Evolutionary conservation across 1,140 invertebrate species (phyloP).

Genomic region (Anastrepha ludens): DNA sequence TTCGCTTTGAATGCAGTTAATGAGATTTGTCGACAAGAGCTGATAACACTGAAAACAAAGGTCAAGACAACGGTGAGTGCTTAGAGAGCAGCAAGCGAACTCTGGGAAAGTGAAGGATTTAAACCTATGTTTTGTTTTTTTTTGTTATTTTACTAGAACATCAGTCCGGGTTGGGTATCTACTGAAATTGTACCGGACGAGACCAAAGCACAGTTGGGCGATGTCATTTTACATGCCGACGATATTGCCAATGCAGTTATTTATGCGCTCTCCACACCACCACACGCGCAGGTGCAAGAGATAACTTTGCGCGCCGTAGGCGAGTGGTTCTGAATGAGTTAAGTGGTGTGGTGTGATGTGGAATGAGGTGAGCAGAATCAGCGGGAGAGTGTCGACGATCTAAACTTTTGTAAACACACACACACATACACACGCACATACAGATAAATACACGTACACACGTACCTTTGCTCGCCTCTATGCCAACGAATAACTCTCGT

Average conservation of each 20-base stretch:
- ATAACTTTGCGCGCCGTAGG: constrained; percentile 65
- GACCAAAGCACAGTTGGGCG: constrained; percentile 55
- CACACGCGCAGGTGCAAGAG: constrained; percentile 75
- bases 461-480: background rate
- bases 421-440: background rate
- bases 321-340: constrained; percentile 60
- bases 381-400: too few relatives aligned
- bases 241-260: constrained; percentile 78
- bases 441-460: background rate
- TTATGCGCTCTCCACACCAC: constrained; percentile 78
- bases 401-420: too few relatives aligned
- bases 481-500: background rate
- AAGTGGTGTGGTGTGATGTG: background rate
- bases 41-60: constrained; percentile 72
- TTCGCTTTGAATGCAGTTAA: constrained; percentile 77
- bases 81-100: too few relatives aligned
- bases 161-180: constrained; percentile 78
- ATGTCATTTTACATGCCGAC: constrained; percentile 69
- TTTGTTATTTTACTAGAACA: constrained; percentile 73
- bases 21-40: constrained; percentile 79
- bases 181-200: constrained; percentile 71
- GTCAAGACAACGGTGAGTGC: constrained; percentile 67
- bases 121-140: background rate
- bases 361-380: too few relatives aligned
- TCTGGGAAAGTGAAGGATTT: background rate